These are phyloP conservation scores for Octomys mimax DNA, from an alignment of 2,797 vertebrate genomes.

Conservation along the genomic window DNA sequence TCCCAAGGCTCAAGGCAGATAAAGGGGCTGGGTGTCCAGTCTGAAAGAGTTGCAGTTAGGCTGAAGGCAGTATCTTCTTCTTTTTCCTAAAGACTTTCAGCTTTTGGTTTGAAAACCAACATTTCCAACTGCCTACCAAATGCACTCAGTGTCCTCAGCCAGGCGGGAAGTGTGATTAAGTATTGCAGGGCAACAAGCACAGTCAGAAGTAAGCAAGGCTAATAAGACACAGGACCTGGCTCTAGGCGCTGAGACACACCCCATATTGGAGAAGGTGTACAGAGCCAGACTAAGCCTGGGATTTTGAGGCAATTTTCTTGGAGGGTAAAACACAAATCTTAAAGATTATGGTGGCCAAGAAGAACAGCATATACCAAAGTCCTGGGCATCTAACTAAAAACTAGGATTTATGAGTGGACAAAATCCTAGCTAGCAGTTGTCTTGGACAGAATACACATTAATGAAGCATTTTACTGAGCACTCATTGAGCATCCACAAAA, in stretches of 20 bases:
- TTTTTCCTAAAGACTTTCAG: conserved; percentile 20
- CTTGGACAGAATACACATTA: not conserved
- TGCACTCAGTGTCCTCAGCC: not conserved
- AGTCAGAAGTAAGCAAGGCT: not conserved
- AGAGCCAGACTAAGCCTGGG: not conserved
- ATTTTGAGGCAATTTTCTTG: not conserved
- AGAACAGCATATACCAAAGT: not conserved
- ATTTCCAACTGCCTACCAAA: not conserved
- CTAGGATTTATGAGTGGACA: not conserved
- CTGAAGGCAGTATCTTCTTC: not conserved
- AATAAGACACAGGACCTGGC: not conserved
- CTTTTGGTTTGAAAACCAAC: not conserved
- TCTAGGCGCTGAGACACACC: not conserved
- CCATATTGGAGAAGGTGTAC: not conserved
- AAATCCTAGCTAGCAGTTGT: not conserved
- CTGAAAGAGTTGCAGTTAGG: not conserved
- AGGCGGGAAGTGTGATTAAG: not conserved
- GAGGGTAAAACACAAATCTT: not conserved
- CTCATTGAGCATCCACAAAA: not conserved
- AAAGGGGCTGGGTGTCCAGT: not conserved
- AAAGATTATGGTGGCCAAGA: not conserved
- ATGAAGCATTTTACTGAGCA: not conserved
- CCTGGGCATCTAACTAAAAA: not conserved
- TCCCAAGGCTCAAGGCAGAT: not conserved
- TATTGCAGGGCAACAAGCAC: not conserved